A percentile compares a stretch with the other conserved stretches of the same genome.
Evolutionary conservation across 1,140 invertebrate genomes (phyloP).

Genomic region (Dinoponera quadriceps): DNA sequence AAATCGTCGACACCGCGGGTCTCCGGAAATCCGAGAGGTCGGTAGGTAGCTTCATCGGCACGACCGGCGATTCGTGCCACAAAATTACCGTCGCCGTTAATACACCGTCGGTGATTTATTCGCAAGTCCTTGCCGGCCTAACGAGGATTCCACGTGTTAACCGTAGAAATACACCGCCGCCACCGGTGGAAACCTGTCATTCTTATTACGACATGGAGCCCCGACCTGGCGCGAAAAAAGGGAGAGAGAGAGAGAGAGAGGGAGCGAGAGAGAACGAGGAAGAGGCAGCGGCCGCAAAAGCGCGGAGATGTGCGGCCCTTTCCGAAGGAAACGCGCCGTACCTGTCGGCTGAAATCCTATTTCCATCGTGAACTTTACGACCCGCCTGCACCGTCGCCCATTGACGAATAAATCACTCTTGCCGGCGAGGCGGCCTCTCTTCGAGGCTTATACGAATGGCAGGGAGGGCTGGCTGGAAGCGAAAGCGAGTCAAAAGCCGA

Average conservation of each 20-base stretch:
- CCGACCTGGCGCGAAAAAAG: slow-evolving; percentile 27
- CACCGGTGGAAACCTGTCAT: slow-evolving; percentile 50
- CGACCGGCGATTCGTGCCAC: slow-evolving; percentile 48
- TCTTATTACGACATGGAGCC: slow-evolving; percentile 49
- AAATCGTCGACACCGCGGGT: slow-evolving; percentile 30
- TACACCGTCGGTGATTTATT: slow-evolving; percentile 53
- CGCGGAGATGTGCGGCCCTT: slow-evolving; percentile 35
- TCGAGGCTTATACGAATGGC: neutral
- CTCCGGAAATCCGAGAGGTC: slow-evolving; percentile 24
- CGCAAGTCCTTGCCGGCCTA: slow-evolving; percentile 40
- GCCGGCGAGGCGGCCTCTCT: slow-evolving; percentile 30
- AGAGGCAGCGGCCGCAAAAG: slow-evolving; percentile 33
- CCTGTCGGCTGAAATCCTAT: slow-evolving; percentile 52
- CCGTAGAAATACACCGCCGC: slow-evolving; percentile 57
- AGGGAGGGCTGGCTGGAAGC: too few relatives aligned
- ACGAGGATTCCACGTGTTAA: slow-evolving; percentile 55
- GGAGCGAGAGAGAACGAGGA: slow-evolving; percentile 10
- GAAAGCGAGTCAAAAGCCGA: neutral
- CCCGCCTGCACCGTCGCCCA: slow-evolving; percentile 49
- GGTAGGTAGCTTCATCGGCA: slow-evolving; percentile 23
- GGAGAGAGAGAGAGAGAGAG: neutral
- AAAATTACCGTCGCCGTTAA: slow-evolving; percentile 56
- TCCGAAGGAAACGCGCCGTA: slow-evolving; percentile 22
- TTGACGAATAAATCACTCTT: slow-evolving; percentile 63
- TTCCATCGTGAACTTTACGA: slow-evolving; percentile 62